Evolutionary conservation across 2,888 invertebrate genomes (phyloP), one percentile per base, ranked within the genome.

Genomic region (Colletes collaris): DNA sequence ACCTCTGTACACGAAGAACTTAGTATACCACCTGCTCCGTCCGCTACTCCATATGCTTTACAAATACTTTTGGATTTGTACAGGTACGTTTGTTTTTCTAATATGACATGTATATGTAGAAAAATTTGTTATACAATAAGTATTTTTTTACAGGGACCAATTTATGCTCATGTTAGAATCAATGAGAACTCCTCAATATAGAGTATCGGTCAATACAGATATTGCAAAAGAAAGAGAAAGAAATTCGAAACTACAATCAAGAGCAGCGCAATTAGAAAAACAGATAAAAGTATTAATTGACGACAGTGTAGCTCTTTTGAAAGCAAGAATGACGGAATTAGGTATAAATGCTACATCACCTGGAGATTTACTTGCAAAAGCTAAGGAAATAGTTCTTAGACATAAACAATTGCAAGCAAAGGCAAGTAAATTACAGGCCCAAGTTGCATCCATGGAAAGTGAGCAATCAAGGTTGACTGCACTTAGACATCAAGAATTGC

Each of bases 381-480:
- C 97, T 68, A 97, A 97, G 92, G 97, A 98, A 93, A 99, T 99
- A 88, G 98, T 99, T 46, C 96, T 97, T 72, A 94, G 97, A 44
- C 98, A 99, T 92, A 98, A 98, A 92, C 98, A 98, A 91, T 93
- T 98, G 75, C 98, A 98, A 93, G 96, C 96, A 79, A 97, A 97
- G 93, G 97, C 97, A 1, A 96, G 96, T 90, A 96, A 96, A 92
- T 94, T 99, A 79, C 97, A 98, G 92, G 95, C 95, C 49, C 97
- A 97, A 94, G 97, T 98, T 79, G 93, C 93, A 58, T 92, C 93
- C 11, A 94, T 97, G 89, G 97, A 98, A 93, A 95, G 95, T 83
- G 97, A 97, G 90, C 97, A 97, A 92, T 95, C 95, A 68, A 94
- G 95, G 88, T 93, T 97, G 67, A 95, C 97, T 4, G 95, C 95